Conservation (phyloP, 2,797 vertebrate species). For the Emys orbicularis region DNA sequence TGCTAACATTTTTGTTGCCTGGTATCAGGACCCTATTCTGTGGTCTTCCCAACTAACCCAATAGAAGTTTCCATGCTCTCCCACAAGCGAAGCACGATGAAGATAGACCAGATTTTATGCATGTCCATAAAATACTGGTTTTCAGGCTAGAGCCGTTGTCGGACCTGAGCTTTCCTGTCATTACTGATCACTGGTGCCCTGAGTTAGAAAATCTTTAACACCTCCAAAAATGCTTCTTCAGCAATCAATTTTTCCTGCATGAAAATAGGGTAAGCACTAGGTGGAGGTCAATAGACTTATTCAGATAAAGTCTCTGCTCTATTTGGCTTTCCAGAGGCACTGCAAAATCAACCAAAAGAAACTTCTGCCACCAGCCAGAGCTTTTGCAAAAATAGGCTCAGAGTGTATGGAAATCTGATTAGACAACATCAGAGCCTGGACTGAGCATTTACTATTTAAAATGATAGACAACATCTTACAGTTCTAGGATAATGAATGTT, state of each 20-base stretch:
- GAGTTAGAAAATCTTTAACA: not conserved
- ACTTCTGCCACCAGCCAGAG: not conserved
- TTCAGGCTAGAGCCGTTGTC: not conserved
- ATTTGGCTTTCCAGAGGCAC: not conserved
- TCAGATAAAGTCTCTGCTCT: not conserved
- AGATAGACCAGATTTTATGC: not conserved
- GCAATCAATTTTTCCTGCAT: not conserved
- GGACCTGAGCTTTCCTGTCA: not conserved
- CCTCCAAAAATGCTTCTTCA: not conserved
- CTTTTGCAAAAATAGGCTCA: not conserved
- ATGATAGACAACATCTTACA: not conserved
- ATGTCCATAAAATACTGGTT: not conserved
- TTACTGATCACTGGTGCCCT: not conserved
- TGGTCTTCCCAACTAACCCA: not conserved
- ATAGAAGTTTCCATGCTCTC: not conserved
- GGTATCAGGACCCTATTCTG: not conserved
- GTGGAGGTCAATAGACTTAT: not conserved
- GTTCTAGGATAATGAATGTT: not conserved
- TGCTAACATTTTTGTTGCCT: not conserved
- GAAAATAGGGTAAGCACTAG: not conserved
- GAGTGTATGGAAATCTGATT: not conserved
- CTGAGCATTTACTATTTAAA: not conserved
- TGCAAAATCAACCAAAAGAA: not conserved
- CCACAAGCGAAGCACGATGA: not conserved
- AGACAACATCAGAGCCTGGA: not conserved